Base-by-base conservation (phyloP, 2,113 vertebrate species). In the Peromyscus polionotus region DNA sequence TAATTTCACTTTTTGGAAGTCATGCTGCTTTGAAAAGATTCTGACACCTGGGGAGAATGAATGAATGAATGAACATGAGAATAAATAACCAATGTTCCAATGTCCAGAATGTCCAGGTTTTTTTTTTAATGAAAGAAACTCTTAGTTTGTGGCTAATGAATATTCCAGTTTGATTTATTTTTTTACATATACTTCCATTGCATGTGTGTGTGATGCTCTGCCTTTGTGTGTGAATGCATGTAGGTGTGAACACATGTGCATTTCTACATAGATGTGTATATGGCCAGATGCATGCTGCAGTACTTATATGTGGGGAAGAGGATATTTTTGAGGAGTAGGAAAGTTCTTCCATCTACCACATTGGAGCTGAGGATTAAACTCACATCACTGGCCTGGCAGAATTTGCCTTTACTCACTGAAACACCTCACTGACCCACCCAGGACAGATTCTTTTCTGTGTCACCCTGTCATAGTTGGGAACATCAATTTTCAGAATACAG, bases 321-420 rank as follows among this genome's bases (percentile, higher is more conserved):
- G 57, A 16, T n/a, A 48, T 61, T 22, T 26, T 61, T 39, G 7
- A 61, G 36, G 80, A 61, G 22, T 83, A 13, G 61, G 12, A 39
- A 42, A 6, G 5, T 48, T 77, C 26, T 48, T 79, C 6, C 16
- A 33, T 54, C 31, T 3, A 26, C 8, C 59, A 45, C 10, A 1
- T 65, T 39, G 80, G 59, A 65, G 7, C 14, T 42, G 39, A 65
- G 26, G 12, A 45, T 65, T 45, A 65, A 61, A 63, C 54, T 24
- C 54, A n/a, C 10, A n/a, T 84, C 7, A 8, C 1, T 0, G 13
- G 14, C 4, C 1, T 45, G 39, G 2, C 3, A 83, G 36, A 76
- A 39, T 24, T 26, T 75, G 20, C 5, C n/a, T 39, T 73, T n/a
- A 39, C 20, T 73, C 20, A 39, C 4, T 42, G 20, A 73, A 39